Evolutionary conservation across 1,140 invertebrate genomes (phyloP), one percentile per base, ranked within the genome.

Genomic region (Drosophila repleta): DNA sequence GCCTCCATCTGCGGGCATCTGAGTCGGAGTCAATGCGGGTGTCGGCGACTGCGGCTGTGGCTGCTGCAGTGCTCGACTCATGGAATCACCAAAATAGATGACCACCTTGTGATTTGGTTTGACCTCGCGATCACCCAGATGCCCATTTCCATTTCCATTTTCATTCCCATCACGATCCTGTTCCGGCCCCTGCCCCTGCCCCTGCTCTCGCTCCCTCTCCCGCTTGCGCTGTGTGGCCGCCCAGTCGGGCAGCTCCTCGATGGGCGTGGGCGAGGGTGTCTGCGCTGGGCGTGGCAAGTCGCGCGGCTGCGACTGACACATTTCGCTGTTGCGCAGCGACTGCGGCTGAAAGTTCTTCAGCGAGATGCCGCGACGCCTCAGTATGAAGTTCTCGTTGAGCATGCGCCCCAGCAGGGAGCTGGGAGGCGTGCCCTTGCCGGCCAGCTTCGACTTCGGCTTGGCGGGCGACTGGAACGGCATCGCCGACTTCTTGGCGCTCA

Each of bases 81-180:
- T 93, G 0, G 94, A 94, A 83, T 95, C 94, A 4, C 95, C 94
- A 66, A 95, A 95, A 79, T 95, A 95, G 65, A 95, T 95, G 43
- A 95, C 94, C 13, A 95, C 94, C 91, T 94, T 95, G 71, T 95
- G 95, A 76, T 89, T 90, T 57, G 79, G 74, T 52, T 84, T 89
- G 57, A 69, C 71, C 64, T 67, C 64, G 37, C 49, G 69, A 72
- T 72, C 64, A 35, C 48, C 57, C 24, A 62, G 71, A 60, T 71
- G 63, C 48, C 41, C 55, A 55, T 55, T 67, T 26, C 48, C 55
- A 52, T 65, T 71, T 4, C 46, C 35, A 46, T 61, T 62, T 0
- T 26, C 35, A 51, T 21, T 68, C 4, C 26, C 45, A 20, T 68
- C 70, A 26, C 53, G 37, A 17, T 43, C 53, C 13, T n/a, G 51